Conservation (phyloP, 2,888 invertebrate species). For the Margaritifera margaritifera region DNA sequence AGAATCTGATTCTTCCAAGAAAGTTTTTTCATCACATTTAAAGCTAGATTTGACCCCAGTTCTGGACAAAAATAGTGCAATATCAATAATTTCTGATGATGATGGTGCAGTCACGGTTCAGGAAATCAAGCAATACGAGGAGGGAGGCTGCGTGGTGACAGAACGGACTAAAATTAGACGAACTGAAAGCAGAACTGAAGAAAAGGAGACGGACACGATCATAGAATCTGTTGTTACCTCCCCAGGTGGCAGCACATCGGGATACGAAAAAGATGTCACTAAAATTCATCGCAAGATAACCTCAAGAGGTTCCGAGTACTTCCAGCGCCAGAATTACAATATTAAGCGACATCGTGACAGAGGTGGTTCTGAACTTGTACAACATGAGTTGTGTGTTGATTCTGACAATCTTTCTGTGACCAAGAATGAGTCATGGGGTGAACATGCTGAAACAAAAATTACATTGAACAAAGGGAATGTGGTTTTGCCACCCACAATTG, state of each 20-base stretch:
- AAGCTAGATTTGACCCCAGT: constrained; percentile 23
- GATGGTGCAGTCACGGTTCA: constrained; percentile 58
- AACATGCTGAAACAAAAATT: constrained; percentile 44
- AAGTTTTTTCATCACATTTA: background rate
- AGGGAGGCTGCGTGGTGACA: constrained; percentile 52
- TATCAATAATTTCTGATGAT: constrained; percentile 53
- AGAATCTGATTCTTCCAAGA: too few species aligned
- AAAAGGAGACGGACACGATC: constrained; percentile 55
- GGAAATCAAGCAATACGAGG: constrained; percentile 43
- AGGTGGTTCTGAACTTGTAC: constrained; percentile 51
- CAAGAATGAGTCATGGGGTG: constrained; percentile 56
- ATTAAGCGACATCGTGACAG: constrained; percentile 39
- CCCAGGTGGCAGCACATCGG: constrained; percentile 47
- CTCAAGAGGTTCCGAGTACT: constrained; percentile 60
- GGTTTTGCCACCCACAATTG: background rate
- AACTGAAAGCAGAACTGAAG: constrained; percentile 53
- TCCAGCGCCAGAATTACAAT: constrained; percentile 47
- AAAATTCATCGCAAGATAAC: constrained; percentile 56
- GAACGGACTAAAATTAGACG: constrained; percentile 52
- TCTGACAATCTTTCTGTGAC: constrained; percentile 57
- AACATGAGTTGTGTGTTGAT: constrained; percentile 53
- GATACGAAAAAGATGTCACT: constrained; percentile 55
- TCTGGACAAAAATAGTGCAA: constrained; percentile 30
- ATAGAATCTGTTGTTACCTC: constrained; percentile 52
- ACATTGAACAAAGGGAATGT: constrained; percentile 26